A percentile compares a stretch with the other conserved stretches of the same genome.
phyloP scores from a whole-genome alignment of 2,888 invertebrate genomes.

The Aleiodes leptofemur region DNA sequence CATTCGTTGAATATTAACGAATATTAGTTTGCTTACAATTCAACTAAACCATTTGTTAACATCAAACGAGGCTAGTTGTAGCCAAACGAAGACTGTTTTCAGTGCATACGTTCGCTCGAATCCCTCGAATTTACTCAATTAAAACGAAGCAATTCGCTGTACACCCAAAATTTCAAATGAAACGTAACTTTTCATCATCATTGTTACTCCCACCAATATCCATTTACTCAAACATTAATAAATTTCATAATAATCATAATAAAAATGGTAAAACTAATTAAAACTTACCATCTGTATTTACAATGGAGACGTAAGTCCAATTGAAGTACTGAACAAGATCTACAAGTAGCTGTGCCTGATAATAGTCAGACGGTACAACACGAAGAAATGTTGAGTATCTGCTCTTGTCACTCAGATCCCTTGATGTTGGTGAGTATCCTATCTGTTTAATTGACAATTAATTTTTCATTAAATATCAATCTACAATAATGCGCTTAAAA shows the following conservation, averaged over 20 bases:
- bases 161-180: no score
- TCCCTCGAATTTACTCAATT: no score
- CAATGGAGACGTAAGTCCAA: constrained; percentile 88
- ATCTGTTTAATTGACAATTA: constrained; percentile 76
- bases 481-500: no score
- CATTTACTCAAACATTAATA: neutral
- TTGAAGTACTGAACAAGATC: constrained; percentile 82
- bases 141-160: no score
- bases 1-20: no score
- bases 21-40: no score
- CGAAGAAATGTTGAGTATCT: constrained; percentile 86
- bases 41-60: no score
- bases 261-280: neutral
- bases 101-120: no score
- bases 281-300: constrained; percentile 84
- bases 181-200: no score
- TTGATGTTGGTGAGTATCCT: constrained; percentile 86
- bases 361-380: constrained; percentile 86
- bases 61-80: no score
- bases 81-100: no score
- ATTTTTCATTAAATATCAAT: neutral
- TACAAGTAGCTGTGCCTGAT: constrained; percentile 85
- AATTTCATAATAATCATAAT: neutral
- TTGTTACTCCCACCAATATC: no score
- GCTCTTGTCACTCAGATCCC: constrained; percentile 85